A percentile compares a stretch with the other conserved stretches of the same genome.
Conservation (phyloP, 2,797 vertebrate genomes). For the Syngnathus acus region DNA sequence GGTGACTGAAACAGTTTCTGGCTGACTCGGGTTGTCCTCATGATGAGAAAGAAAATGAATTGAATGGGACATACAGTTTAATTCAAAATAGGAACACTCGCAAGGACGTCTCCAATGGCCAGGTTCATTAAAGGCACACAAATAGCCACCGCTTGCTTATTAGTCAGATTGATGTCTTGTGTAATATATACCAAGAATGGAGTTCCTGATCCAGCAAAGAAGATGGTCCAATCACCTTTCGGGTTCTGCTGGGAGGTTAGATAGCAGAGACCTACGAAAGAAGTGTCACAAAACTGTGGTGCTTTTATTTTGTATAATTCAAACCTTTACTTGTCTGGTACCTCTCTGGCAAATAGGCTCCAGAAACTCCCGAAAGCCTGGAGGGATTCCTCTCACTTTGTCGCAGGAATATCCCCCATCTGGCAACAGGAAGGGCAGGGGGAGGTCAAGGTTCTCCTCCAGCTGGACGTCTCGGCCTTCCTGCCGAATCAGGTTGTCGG, state of each 20-base stretch:
- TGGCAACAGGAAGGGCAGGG: constrained; percentile 87
- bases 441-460: constrained; percentile 86
- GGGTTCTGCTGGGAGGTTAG: constrained; percentile 68
- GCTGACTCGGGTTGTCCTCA: constrained; percentile 54
- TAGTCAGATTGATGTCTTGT: not conserved
- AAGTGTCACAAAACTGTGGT: not conserved
- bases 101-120: not conserved
- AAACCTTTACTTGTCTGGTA: constrained; percentile 25
- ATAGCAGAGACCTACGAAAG: constrained; percentile 78
- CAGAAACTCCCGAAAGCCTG: constrained; percentile 85
- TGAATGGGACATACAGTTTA: too few relatives aligned
- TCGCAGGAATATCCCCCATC: constrained; percentile 91
- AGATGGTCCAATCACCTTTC: constrained; percentile 81
- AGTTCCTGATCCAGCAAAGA: constrained; percentile 70
- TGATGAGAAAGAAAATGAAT: not conserved
- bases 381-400: constrained; percentile 81
- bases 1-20: constrained; percentile 77
- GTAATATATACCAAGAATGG: not conserved
- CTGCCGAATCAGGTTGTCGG: constrained; percentile 77
- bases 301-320: not conserved
- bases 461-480: constrained; percentile 78
- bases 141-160: not conserved
- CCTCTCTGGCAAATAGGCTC: constrained; percentile 86
- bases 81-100: not conserved
- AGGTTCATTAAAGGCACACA: not conserved